Base-by-base conservation (phyloP, 2,888 invertebrate genomes). In the Plagodis pulveraria region DNA sequence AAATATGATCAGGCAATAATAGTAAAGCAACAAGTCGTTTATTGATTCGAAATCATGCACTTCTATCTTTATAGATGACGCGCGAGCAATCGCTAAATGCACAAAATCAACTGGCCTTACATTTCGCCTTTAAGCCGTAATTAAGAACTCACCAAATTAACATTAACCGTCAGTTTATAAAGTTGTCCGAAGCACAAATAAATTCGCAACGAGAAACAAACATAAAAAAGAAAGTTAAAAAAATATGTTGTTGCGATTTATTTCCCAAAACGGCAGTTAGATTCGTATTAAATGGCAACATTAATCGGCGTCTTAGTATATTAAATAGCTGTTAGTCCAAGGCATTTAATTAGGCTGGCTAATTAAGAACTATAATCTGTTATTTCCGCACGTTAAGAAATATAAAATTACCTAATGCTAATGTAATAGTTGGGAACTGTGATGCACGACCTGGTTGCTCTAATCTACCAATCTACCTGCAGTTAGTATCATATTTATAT, bases 301-400 rank as follows among this genome's bases (percentile, higher is more conserved):
- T 74, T 67, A 71, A 56, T 67, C 62, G 65, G 63, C 53, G 52
- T 43, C 43, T 51, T 56, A 50, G 47, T 36, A 58, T 70, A 66
- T 57, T 60, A 57, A 63, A 64, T 50, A 63, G 63, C 66, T 64
- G 59, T 67, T 61, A 66, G 63, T 72, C 55, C 58, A 61, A 61
- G 63, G 55, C 64, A 67, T 70, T 75, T 71, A 74, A 76, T 78
- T 75, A 77, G 68, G 72, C 66, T 75, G 74, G 71, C 51, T 76
- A 77, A 77, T 77, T 69, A 70, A 57, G 56, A 66, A 63, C 62
- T 55, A 63, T 58, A 36, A 43, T 50, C 50, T 44, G 49, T 57
- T 58, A 65, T 72, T 74, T 73, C 69, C 71, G 66, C 55, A 58
- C 62, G 64, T 76, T 70, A 58, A 62, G 72, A 73, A 77, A 74